Conservation (phyloP, 2,888 invertebrate genomes). For the Cantharis rustica region DNA sequence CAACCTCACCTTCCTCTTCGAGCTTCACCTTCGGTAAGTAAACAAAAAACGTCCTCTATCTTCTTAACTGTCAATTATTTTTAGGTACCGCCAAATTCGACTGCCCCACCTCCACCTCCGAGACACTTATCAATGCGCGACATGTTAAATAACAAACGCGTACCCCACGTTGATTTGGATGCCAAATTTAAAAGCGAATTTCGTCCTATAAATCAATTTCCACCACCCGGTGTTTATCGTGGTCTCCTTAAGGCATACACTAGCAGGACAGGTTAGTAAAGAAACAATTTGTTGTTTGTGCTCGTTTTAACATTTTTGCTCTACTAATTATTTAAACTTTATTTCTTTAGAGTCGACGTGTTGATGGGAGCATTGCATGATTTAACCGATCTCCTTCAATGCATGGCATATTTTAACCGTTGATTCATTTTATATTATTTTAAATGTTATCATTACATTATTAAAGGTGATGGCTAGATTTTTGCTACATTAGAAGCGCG, state of each 20-base stretch:
- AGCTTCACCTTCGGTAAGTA: constrained; percentile 38
- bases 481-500: not conserved
- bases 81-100: constrained; percentile 43
- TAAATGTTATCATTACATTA: not conserved
- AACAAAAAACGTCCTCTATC: not conserved
- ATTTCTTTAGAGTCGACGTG: constrained; percentile 34
- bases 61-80: not conserved
- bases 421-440: not conserved
- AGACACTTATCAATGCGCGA: constrained; percentile 67
- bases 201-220: constrained; percentile 65
- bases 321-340: constrained; percentile 18
- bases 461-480: not conserved
- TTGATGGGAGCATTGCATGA: constrained; percentile 35
- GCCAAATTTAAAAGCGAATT: constrained; percentile 70
- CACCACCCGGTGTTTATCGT: constrained; percentile 71
- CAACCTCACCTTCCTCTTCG: constrained; percentile 43
- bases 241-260: constrained; percentile 71
- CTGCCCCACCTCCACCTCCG: constrained; percentile 62
- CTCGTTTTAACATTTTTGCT: not conserved
- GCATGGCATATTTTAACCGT: constrained; percentile 24
- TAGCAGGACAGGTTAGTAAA: constrained; percentile 63
- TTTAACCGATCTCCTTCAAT: constrained; percentile 18
- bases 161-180: constrained; percentile 65
- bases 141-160: constrained; percentile 37
- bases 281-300: not conserved